These are phyloP conservation scores for Phymatocera aterrima DNA, from an alignment of 2,888 invertebrate genomes.

Conservation along the genomic window DNA sequence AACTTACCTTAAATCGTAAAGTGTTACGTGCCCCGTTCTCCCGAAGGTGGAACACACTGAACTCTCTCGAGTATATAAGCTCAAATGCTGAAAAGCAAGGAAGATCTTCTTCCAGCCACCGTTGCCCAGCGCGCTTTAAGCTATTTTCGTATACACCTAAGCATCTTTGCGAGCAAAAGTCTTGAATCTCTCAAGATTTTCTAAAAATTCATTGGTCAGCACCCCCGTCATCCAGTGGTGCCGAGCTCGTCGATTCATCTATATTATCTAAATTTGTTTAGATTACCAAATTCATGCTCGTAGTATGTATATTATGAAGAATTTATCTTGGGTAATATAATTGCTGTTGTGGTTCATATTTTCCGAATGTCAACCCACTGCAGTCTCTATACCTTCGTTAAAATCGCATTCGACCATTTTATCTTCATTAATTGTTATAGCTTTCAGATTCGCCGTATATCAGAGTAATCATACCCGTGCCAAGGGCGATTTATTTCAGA, in stretches of 20 bases:
- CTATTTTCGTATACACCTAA: slow-evolving; percentile 42
- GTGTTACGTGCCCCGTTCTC: slow-evolving; percentile 59
- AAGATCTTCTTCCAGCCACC: slow-evolving; percentile 52
- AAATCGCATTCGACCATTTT: background rate
- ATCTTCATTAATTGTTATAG: background rate
- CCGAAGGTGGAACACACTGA: slow-evolving; percentile 66
- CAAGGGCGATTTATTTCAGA: slow-evolving; percentile 8
- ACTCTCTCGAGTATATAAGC: slow-evolving; percentile 64
- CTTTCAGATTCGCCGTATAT: background rate
- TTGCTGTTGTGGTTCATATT: too few relatives aligned
- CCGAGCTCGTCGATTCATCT: slow-evolving; percentile 1
- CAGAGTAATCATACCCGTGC: background rate
- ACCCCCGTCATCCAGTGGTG: slow-evolving; percentile 37
- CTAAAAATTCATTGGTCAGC: slow-evolving; percentile 48
- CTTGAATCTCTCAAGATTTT: slow-evolving; percentile 47
- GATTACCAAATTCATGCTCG: too few relatives aligned
- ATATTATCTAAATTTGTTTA: background rate
- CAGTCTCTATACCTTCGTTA: background rate
- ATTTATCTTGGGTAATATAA: background rate
- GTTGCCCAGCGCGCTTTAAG: slow-evolving; percentile 44
- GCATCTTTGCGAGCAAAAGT: slow-evolving; percentile 47
- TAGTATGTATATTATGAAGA: background rate
- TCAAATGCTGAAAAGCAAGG: slow-evolving; percentile 60
- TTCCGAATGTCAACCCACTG: too few relatives aligned
- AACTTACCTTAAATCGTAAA: slow-evolving; percentile 55